Evolutionary conservation across 1,140 invertebrate genomes (phyloP).

Genomic region (Drosophila auraria): DNA sequence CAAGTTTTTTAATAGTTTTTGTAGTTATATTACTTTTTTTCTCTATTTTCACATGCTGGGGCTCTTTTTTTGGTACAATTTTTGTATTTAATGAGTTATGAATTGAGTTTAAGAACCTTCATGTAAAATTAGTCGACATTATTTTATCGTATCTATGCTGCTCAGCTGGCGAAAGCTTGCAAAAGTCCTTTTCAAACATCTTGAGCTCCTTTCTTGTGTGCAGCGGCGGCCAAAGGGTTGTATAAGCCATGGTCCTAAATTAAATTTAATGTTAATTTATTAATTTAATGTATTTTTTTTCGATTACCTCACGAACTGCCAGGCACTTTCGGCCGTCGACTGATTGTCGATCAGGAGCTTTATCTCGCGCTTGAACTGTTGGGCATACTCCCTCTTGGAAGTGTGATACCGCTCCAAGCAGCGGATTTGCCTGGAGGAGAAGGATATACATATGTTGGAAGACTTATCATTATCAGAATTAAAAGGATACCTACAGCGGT

Average conservation of each 20-base stretch:
- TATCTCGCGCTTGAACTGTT: constrained; percentile 44
- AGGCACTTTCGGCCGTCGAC: constrained; percentile 34
- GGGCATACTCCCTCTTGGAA: constrained; percentile 9
- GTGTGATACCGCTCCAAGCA: constrained; percentile 31
- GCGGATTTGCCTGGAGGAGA: constrained; percentile 15
- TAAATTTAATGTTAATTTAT: neutral
- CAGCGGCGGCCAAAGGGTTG: constrained; percentile 52
- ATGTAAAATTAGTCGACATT: constrained; percentile 46
- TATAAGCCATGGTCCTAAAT: constrained; percentile 39
- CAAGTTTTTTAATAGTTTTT: neutral
- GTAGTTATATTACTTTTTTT: neutral
- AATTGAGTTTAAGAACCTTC: neutral
- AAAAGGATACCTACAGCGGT: constrained; percentile 20
- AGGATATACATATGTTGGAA: neutral
- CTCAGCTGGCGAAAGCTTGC: constrained; percentile 22
- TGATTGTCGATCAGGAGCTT: constrained; percentile 38
- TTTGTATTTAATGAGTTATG: neutral
- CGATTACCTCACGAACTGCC: constrained; percentile 32
- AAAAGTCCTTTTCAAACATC: constrained; percentile 30
- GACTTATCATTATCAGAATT: too few relatives aligned
- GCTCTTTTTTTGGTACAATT: neutral
- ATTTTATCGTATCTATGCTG: constrained; percentile 30
- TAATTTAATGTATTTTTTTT: too few relatives aligned
- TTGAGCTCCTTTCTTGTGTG: constrained; percentile 39
- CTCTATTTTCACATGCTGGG: neutral